Evolutionary conservation across 2,888 invertebrate species (phyloP), one percentile per base, ranked within the genome.

Genomic region (Drosophila pseudotalamancana): DNA sequence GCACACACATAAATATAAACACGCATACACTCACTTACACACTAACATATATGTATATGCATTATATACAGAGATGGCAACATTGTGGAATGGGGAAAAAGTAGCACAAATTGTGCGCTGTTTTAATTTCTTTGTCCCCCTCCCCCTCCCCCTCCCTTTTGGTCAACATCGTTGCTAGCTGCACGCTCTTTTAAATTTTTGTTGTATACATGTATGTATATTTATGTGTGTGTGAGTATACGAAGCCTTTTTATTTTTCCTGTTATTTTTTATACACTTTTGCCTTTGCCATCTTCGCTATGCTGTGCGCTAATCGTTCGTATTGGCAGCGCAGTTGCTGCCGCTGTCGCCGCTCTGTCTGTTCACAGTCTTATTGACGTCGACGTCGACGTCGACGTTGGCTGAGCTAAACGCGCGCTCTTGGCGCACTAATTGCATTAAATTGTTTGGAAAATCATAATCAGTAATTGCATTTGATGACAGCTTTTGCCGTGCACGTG

Each of bases 371-470:
- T 68, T 70, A 65, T 70, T 73, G 66, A 57, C 46, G 66, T 34
- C 45, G 60, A 59, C 55, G 67, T 9, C 42, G 45, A 35, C 50
- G 73, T n/a, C 40, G 54, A 35, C 46, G 42, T 12, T 27, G 19
- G 18, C 61, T 23, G 35, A 23, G 34, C 34, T 31, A 4, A 32
- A 40, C 32, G 49, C 61, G 53, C 51, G 53, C 76, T 77, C 72
- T 74, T 68, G 48, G 68, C 65, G 70, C 70, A 74, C 75, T 87
- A 87, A 87, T 87, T 87, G 87, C 77, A 88, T 88, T 88, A 87
- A 87, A 87, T 88, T 88, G 88, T 87, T 87, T 87, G 83, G 86
- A 88, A 87, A 88, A 88, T 87, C 83, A 88, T 87, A 85, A 87
- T 81, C 83, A 65, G 86, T 83, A 87, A 87, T 88, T 85, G 87